Conservation (phyloP, 2,888 invertebrate genomes). For the Hipparchia semele region DNA sequence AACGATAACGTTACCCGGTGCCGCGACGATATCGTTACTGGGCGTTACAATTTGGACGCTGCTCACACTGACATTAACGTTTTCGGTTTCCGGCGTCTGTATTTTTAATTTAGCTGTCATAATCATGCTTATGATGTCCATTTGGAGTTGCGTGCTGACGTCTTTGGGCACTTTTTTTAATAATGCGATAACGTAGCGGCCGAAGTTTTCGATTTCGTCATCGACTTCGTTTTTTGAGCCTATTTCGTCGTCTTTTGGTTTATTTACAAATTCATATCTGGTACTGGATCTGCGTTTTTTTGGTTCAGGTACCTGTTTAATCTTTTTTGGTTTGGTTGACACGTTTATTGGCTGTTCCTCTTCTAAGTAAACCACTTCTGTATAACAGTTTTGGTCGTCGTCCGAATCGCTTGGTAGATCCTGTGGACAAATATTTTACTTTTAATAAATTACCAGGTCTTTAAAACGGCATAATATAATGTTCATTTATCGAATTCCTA, state of each 20-base stretch:
- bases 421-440: not conserved
- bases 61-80: not conserved
- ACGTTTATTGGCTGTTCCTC: slow-evolving; percentile 9
- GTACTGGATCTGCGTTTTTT: not conserved
- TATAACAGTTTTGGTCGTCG: slow-evolving; percentile 40
- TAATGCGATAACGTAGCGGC: slow-evolving; percentile 56
- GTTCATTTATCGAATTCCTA: too few relatives aligned
- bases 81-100: not conserved
- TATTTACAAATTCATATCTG: not conserved
- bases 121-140: slow-evolving; percentile 61
- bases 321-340: slow-evolving; percentile 6
- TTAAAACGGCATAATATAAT: too few relatives aligned
- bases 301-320: not conserved
- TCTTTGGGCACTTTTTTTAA: slow-evolving; percentile 56
- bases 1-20: slow-evolving; percentile 2
- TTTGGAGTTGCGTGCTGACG: slow-evolving; percentile 53
- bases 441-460: not conserved
- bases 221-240: slow-evolving; percentile 3
- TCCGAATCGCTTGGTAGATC: slow-evolving; percentile 11
- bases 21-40: not conserved
- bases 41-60: slow-evolving; percentile 19
- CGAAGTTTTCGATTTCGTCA: slow-evolving; percentile 55
- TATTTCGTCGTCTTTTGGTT: slow-evolving; percentile 6
- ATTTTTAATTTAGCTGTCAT: slow-evolving; percentile 51
- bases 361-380: slow-evolving; percentile 54